Base-by-base conservation (phyloP, 2,888 invertebrate genomes). In the Coenonympha arcania region DNA sequence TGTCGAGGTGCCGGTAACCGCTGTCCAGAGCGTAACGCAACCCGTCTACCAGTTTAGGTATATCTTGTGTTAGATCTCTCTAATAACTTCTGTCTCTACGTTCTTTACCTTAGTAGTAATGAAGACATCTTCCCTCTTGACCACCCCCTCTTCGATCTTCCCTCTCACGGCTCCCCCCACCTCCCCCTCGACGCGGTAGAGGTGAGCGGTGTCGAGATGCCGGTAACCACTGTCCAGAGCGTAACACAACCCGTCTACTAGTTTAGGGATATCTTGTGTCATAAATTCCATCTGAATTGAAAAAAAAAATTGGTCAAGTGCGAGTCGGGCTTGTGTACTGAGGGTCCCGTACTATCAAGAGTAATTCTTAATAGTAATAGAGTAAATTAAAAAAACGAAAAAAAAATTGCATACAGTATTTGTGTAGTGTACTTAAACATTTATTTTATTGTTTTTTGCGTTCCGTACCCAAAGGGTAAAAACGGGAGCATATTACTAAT, bases 1-100 rank as follows among this genome's bases (percentile, higher is more conserved):
- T 91, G 66, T 95, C 95, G 51, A 95, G 87, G 65, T 92, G 92
- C 0, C 93, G 87, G 66, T 94, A 95, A 0, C 94, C 94, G 31
- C 89, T 76, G 59, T 93, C 91, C 47, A 94, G 90, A 3, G 94
- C 94, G 63, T 91, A 88, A 48, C 90, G 89, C 3, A 93, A 87
- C 0, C 91, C 90, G 57, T 91, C 89, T 0, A 83, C 43, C 54
- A 84, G 55, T 47, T 75, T 74, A 0, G 76, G 72, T 0, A 64
- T 26, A 6, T 73, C 79, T 0, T 57, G 43, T 0, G 56, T 28
- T n/a, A n/a, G n/a, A n/a, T n/a, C n/a, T n/a, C n/a, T n/a, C n/a
- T n/a, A n/a, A n/a, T n/a, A n/a, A n/a, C n/a, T n/a, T n/a, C n/a
- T n/a, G n/a, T n/a, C n/a, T n/a, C n/a, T n/a, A n/a, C n/a, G n/a